phyloP scores from a whole-genome alignment of 2,888 invertebrate genomes.

The Orthonychiurus folsomi region DNA sequence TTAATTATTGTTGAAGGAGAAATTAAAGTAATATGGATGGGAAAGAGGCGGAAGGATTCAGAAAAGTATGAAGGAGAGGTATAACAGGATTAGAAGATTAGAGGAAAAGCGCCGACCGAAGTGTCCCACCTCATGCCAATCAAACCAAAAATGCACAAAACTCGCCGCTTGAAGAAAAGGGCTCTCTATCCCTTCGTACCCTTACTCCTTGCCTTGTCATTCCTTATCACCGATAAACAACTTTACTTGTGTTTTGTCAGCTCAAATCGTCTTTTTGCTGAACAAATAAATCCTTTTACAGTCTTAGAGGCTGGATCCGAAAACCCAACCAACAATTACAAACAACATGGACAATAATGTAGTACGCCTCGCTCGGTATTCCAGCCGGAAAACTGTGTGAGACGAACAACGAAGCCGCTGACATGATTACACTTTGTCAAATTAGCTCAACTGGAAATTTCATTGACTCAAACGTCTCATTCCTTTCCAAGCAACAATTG shows the following conservation, averaged over 20 bases:
- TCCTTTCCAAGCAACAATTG: too few relatives aligned
- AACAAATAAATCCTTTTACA: too few relatives aligned
- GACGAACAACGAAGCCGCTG: too few relatives aligned
- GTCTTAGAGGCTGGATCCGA: too few relatives aligned
- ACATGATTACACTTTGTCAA: too few relatives aligned
- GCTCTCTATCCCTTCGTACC: background rate
- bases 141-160: background rate
- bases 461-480: too few relatives aligned
- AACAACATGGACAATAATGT: too few relatives aligned
- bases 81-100: slow-evolving; percentile 36
- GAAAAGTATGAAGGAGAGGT: slow-evolving; percentile 16
- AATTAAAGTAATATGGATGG: background rate
- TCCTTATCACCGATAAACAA: slow-evolving; percentile 5
- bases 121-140: slow-evolving; percentile 22
- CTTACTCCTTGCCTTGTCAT: slow-evolving; percentile 13
- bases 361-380: too few relatives aligned
- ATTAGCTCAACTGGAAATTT: too few relatives aligned
- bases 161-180: background rate
- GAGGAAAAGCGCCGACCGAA: slow-evolving; percentile 18
- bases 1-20: too few relatives aligned
- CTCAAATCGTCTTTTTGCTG: slow-evolving; percentile 3
- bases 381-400: too few relatives aligned
- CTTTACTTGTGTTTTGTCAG: slow-evolving; percentile 9
- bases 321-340: too few relatives aligned
- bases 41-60: background rate